Base-by-base conservation (phyloP, 2,888 invertebrate species). In the Tolmerus cingulatus region DNA sequence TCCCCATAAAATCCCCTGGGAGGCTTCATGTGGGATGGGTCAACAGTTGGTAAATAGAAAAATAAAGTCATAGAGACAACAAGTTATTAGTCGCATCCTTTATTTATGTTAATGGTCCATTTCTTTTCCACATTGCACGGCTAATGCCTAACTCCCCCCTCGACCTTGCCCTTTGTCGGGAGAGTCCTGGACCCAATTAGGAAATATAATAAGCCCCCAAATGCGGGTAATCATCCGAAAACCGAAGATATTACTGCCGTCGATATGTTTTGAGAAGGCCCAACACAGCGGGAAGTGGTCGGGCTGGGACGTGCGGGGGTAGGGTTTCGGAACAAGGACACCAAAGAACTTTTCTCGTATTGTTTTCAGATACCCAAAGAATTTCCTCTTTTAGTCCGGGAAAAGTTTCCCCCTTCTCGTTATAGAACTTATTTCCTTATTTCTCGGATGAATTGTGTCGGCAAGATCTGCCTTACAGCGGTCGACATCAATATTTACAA, bases 21-120 rank as follows among this genome's bases (percentile, higher is more conserved):
- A 57, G 3, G 27, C 4, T 7, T 2, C 9, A 1, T 78, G 37
- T 14, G 43, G 23, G 40, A 23, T 40, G 40, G 78, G 78, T 43
- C 78, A 78, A 78, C 78, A 19, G 78, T 78, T 78, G 78, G 78
- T 23, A 78, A 78, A 78, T 78, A 78, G 78, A 78, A 46, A 78
- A 78, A 78, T 78, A 78, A 78, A 78, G 78, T 78, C 78, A 78
- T 78, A 78, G 43, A 46, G 78, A 78, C 78, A 40, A 40, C 77
- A 78, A 78, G 78, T 78, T 78, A 78, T 78, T 78, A 78, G 78
- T 43, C 43, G 78, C 78, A 78, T 78, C 46, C 78, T 78, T 78
- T 78, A 78, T 78, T 78, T 78, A 78, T 78, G 43, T 78, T 78
- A 78, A 78, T 78, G 43, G 78, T 12, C 78, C 78, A 23, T 78